Evolutionary conservation across 2,888 invertebrate species (phyloP).

Genomic region (Bombylius major): DNA sequence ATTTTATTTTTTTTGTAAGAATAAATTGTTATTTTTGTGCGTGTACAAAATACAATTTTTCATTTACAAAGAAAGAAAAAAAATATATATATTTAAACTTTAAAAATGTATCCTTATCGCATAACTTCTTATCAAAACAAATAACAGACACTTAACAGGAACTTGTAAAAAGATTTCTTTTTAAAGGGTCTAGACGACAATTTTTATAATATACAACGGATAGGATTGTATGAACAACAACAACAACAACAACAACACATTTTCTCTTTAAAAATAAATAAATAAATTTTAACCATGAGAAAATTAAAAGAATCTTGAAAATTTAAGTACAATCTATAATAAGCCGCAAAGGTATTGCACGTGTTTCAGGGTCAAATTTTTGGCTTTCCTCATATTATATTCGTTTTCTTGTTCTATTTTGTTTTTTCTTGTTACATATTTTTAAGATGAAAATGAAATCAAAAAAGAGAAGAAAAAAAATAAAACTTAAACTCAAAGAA

Average conservation of each 20-base stretch:
- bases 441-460: no score
- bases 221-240: no score
- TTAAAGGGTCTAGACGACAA: background rate
- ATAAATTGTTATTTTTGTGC: no score
- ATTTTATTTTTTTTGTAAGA: no score
- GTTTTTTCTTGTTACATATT: no score
- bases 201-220: no score
- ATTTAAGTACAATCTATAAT: background rate
- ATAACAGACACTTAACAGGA: background rate
- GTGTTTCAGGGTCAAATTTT: constrained; percentile 7
- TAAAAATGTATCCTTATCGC: no score
- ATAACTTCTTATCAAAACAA: background rate
- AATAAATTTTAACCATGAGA: background rate
- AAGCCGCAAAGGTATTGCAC: constrained; percentile 7
- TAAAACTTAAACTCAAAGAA: background rate
- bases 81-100: no score
- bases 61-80: no score
- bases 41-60: no score
- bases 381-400: background rate
- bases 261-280: no score
- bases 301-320: constrained; percentile 5
- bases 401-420: background rate
- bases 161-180: background rate
- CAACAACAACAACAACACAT: no score
- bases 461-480: background rate